phyloP scores from a whole-genome alignment of 1,140 invertebrate genomes.

The Listronotus oregonensis region DNA sequence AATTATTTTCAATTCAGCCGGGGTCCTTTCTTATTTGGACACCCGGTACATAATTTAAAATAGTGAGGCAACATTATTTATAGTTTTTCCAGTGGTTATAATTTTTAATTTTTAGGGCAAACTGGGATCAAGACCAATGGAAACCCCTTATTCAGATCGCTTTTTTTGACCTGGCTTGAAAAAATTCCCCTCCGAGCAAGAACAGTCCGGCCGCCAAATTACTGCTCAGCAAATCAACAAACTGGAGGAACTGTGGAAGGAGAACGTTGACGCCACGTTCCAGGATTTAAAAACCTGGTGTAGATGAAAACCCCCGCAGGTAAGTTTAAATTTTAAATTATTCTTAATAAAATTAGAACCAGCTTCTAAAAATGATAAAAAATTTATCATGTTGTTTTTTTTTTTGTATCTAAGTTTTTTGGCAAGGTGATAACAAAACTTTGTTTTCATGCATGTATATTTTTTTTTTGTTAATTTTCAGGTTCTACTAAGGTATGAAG shows the following conservation, averaged over 20 bases:
- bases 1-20: too few relatives aligned
- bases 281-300: conserved; percentile 95
- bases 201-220: conserved; percentile 93
- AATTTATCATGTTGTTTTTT: too few relatives aligned
- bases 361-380: too few relatives aligned
- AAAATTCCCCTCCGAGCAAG: conserved; percentile 95
- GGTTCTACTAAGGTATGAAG: conserved; percentile 79
- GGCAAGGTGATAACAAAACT: too few relatives aligned
- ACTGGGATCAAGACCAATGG: conserved; percentile 99
- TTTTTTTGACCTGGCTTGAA: conserved; percentile 95
- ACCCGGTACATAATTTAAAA: too few relatives aligned
- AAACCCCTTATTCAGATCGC: conserved; percentile 95
- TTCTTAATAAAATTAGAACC: too few relatives aligned
- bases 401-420: too few relatives aligned
- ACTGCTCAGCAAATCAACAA: conserved; percentile 97
- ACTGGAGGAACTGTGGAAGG: conserved; percentile 98
- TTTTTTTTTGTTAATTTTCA: conserved; percentile 22
- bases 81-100: too few relatives aligned
- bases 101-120: conserved; percentile 81
- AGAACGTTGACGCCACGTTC: conserved; percentile 96
- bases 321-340: conserved; percentile 52
- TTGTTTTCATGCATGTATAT: too few relatives aligned
- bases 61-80: too few relatives aligned
- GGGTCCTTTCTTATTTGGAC: too few relatives aligned
- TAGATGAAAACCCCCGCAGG: conserved; percentile 96